Conservation (phyloP, 2,797 vertebrate species). For the Myotis findleyi region DNA sequence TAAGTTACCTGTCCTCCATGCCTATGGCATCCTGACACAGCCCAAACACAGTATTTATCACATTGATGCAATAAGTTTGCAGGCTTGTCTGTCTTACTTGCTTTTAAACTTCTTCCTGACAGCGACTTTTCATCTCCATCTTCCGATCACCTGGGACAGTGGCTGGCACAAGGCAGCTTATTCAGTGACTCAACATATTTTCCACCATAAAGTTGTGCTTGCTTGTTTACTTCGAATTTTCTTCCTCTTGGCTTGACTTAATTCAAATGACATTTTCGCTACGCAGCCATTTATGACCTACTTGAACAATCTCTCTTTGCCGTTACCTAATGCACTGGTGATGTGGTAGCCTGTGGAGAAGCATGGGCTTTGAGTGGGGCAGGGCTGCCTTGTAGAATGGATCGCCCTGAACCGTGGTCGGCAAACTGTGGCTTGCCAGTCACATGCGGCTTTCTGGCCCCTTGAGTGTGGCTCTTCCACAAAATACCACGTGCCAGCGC, state of each 20-base stretch:
- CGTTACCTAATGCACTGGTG: not conserved
- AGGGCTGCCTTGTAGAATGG: not conserved
- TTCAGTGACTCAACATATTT: not conserved
- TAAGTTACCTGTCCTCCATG: not conserved
- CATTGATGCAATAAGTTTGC: not conserved
- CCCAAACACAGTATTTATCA: not conserved
- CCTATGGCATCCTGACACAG: not conserved
- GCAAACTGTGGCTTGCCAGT: no score
- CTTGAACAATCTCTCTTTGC: not conserved
- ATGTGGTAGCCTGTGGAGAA: not conserved
- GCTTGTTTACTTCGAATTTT: not conserved
- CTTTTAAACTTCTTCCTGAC: not conserved
- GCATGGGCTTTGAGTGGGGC: not conserved
- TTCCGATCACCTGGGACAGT: not conserved
- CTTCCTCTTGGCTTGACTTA: not conserved
- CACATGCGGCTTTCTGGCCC: no score
- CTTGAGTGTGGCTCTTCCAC: no score
- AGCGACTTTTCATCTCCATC: not conserved
- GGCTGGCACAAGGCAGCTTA: not conserved
- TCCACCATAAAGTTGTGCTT: not conserved
- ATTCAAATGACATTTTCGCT: not conserved
- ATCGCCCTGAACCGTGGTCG: no score
- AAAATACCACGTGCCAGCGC: no score
- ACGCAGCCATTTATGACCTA: not conserved
- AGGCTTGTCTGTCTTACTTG: not conserved